Base-by-base conservation (phyloP, 1,140 invertebrate genomes). In the Theocolax elegans region DNA sequence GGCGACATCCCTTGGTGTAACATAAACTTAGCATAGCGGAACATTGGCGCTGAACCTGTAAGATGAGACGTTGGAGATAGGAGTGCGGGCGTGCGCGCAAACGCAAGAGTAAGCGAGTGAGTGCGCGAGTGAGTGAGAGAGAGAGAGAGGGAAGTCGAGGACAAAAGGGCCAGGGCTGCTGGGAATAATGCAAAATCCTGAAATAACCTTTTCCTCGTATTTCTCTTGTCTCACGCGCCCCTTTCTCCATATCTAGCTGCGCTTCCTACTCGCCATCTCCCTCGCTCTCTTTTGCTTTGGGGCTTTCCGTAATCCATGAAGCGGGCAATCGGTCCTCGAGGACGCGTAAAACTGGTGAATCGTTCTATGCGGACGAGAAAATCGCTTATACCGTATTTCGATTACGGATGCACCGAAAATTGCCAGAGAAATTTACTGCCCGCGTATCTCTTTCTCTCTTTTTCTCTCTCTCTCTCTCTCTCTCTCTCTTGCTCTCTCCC, bases 1-100 rank as follows among this genome's bases (percentile, higher is more conserved):
- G 83, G 82, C 80, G 81, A 84, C 82, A 84, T 84, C 83, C 83
- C 83, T 76, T 60, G 76, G 79, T 74, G 76, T 80, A 80, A 75
- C 74, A 83, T 84, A 83, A 85, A 84, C 78, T 81, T 80, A 79
- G 72, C 78, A 77, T 78, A 66, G 75, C 64, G 77, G 72, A 71
- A 75, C 64, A 71, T 76, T 72, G 73, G 53, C 64, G 49, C 65
- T 10, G 31, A 35, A 6, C 10, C 40, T 9, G 51, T 17, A 13
- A 64, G 68, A 71, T 69, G 46, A 69, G 67, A 29, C 44, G 67
- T 17, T 31, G 12, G 23, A 72, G 48, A 72, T 67, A 66, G 46
- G 65, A 69, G 59, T 72, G 72, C 58, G 53, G 38, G 35, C 44
- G 23, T n/a, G n/a, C n/a, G n/a, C n/a, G n/a, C n/a, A n/a, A n/a